Evolutionary conservation across 2,888 invertebrate genomes (phyloP).

Genomic region (Heliconius ismenius): DNA sequence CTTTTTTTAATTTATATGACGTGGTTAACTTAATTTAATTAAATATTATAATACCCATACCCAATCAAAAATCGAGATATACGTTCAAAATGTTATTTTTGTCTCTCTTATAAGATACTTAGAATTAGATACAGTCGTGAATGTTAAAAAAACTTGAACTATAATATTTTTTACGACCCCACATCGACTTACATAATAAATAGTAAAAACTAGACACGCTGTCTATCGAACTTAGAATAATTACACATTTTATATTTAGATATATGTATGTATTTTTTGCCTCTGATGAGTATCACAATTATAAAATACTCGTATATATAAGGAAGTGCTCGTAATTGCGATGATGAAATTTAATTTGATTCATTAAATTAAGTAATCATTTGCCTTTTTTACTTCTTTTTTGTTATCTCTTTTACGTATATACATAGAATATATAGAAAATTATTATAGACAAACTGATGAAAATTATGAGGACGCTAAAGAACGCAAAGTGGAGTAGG

Average conservation of each 20-base stretch:
- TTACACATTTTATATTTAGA: not conserved
- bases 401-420: not conserved
- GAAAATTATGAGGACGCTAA: too few relatives aligned
- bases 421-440: not conserved
- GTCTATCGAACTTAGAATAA: conserved; percentile 2
- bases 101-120: not conserved
- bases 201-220: conserved; percentile 14
- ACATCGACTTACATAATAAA: conserved; percentile 5
- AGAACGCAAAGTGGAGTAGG: too few relatives aligned
- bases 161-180: not conserved
- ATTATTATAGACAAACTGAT: too few relatives aligned
- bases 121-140: not conserved
- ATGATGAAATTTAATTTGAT: conserved; percentile 3
- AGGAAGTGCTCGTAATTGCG: conserved; percentile 10
- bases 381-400: not conserved
- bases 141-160: not conserved
- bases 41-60: not conserved
- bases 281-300: conserved; percentile 4
- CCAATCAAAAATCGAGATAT: too few relatives aligned
- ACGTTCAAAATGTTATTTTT: not conserved
- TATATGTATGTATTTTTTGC: not conserved
- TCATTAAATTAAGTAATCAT: not conserved
- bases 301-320: not conserved
- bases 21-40: not conserved
- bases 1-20: too few relatives aligned